A percentile compares a stretch with the other conserved stretches of the same genome.
Evolutionary conservation across 2,797 vertebrate species (phyloP).

Genomic region (Gymnoscopelus braueri): DNA sequence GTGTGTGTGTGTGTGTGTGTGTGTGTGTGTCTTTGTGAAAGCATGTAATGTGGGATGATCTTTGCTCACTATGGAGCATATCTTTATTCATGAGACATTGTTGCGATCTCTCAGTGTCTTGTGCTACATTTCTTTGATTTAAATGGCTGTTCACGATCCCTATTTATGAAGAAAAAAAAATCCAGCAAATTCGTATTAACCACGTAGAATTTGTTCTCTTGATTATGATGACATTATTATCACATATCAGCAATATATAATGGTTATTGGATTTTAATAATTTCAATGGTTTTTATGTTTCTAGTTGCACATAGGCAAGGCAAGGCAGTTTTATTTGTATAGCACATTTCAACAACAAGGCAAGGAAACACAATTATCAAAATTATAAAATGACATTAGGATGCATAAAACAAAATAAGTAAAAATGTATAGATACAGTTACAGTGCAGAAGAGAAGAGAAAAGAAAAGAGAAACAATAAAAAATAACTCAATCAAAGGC

Average conservation of each 20-base stretch:
- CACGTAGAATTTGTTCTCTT: neutral
- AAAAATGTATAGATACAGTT: no score
- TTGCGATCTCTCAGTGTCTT: constrained; percentile 35
- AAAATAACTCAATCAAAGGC: no score
- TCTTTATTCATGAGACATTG: constrained; percentile 56
- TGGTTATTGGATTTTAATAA: neutral
- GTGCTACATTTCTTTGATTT: constrained; percentile 3
- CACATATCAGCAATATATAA: no score
- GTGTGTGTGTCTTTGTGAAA: constrained; percentile 10
- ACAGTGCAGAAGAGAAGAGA: no score
- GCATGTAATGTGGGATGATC: constrained; percentile 33
- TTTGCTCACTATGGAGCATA: constrained; percentile 19
- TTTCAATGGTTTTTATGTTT: neutral
- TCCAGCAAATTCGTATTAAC: neutral
- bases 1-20: neutral
- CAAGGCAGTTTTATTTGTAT: no score
- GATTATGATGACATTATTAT: no score
- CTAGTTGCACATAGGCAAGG: no score
- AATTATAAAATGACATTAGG: no score
- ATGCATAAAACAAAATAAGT: no score
- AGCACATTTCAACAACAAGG: neutral
- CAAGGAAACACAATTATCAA: no score
- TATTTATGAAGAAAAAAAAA: neutral
- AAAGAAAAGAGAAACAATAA: no score
- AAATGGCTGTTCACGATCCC: neutral